Conservation (phyloP, 2,113 vertebrate genomes). For the Gallinago media region DNA sequence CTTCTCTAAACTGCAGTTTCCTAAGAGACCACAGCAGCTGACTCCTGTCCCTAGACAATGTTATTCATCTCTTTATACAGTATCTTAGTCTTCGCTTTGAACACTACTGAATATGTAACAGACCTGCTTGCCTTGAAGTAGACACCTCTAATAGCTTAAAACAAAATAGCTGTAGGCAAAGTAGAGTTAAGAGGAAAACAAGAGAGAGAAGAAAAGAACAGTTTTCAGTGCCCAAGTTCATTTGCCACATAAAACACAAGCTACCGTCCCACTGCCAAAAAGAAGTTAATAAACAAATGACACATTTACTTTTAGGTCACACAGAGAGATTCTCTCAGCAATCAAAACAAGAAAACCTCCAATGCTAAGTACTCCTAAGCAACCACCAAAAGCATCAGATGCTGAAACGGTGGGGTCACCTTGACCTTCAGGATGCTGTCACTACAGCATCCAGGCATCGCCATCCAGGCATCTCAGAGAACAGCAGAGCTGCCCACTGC, state of each 20-base stretch:
- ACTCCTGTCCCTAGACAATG: background rate
- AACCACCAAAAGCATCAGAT: background rate
- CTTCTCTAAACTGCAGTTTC: background rate
- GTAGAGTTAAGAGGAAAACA: background rate
- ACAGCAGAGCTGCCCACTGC: background rate
- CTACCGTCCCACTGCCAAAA: background rate
- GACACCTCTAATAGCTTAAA: background rate
- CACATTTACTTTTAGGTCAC: background rate
- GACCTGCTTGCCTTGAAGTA: slow-evolving; percentile 7
- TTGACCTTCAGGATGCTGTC: background rate
- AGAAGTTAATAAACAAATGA: background rate
- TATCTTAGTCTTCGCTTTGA: background rate
- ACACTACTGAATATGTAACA: slow-evolving; percentile 5
- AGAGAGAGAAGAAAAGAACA: background rate
- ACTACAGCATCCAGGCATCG: fast-evolving
- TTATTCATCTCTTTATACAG: background rate
- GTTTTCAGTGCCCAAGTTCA: background rate
- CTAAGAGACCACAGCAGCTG: background rate
- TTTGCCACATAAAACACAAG: background rate
- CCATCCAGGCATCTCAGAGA: too few relatives aligned
- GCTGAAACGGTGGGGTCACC: fast-evolving
- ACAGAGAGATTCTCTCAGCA: background rate
- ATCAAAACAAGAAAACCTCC: background rate
- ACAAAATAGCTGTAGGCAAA: background rate
- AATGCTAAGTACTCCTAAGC: background rate